A percentile compares a stretch with the other conserved stretches of the same genome.
Conservation (phyloP, 2,113 vertebrate species). For the Tamias sibiricus region DNA sequence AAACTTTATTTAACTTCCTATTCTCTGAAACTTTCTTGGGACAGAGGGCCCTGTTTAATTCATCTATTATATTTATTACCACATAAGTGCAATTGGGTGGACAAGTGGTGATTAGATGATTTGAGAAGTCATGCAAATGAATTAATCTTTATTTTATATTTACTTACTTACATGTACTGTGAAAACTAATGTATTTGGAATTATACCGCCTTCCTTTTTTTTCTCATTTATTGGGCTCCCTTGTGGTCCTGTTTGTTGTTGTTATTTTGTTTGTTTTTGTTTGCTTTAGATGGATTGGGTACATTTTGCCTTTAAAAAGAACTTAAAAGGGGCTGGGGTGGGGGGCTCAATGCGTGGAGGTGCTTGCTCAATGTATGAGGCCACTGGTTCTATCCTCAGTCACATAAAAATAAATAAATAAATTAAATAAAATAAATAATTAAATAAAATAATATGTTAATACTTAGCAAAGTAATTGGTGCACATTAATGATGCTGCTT, state of each 20-base stretch:
- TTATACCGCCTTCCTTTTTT: not conserved
- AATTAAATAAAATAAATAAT: too few species aligned
- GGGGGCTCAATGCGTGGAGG: too few species aligned
- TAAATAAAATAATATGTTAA: conserved; percentile 12
- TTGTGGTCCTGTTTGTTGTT: not conserved
- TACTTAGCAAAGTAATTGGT: not conserved
- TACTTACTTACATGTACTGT: not conserved
- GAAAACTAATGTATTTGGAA: conserved; percentile 13
- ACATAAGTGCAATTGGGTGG: not conserved
- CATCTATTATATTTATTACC: not conserved
- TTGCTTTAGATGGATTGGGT: conserved; percentile 26
- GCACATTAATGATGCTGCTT: not conserved
- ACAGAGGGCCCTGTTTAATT: conserved; percentile 15
- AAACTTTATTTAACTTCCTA: conserved; percentile 17
- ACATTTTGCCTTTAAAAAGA: not conserved
- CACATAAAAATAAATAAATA: too few species aligned
- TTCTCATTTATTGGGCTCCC: not conserved
- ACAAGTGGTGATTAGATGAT: not conserved
- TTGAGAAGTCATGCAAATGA: not conserved
- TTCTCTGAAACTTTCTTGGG: not conserved
- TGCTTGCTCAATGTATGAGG: too few species aligned
- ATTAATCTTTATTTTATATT: conserved; percentile 10
- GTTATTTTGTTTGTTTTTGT: not conserved
- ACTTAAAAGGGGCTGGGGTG: not conserved
- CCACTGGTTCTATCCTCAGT: too few species aligned